phyloP scores from a whole-genome alignment of 2,888 invertebrate genomes.

The Meiosimyza decipiens region DNA sequence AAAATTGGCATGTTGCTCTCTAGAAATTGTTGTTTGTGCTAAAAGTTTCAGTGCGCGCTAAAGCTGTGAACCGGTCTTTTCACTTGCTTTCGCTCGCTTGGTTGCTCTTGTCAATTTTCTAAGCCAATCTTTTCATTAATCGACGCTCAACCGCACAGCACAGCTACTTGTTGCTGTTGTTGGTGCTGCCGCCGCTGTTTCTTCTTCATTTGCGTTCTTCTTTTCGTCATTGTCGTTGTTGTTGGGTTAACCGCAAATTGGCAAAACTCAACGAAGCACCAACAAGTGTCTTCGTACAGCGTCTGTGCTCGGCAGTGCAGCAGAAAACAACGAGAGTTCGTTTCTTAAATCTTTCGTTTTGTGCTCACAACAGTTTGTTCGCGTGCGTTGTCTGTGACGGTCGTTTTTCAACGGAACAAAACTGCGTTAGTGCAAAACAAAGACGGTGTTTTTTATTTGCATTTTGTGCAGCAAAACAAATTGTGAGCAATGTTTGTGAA shows the following conservation, averaged over 20 bases:
- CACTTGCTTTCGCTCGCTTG: slow-evolving; percentile 16
- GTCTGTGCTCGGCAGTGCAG: background rate
- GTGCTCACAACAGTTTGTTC: slow-evolving; percentile 48
- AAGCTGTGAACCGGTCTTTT: slow-evolving; percentile 10
- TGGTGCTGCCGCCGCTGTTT: background rate
- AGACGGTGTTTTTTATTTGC: background rate
- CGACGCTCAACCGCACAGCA: background rate
- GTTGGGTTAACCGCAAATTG: slow-evolving; percentile 5
- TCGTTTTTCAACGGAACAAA: slow-evolving; percentile 41
- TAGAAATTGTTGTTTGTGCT: no score
- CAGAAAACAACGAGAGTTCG: slow-evolving; percentile 45
- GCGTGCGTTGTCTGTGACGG: slow-evolving; percentile 51
- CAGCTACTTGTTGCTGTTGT: background rate
- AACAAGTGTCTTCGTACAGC: slow-evolving; percentile 28
- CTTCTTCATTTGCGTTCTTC: no score
- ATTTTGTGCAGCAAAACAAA: background rate
- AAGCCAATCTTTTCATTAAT: background rate
- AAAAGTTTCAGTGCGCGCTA: no score
- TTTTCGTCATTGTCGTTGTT: slow-evolving; percentile 8
- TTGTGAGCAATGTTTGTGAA: slow-evolving; percentile 1
- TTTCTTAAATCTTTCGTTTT: slow-evolving; percentile 53
- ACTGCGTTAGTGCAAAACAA: background rate
- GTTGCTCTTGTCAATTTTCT: slow-evolving; percentile 9
- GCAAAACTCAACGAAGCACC: slow-evolving; percentile 24
- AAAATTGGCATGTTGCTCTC: no score